A percentile compares a stretch with the other conserved stretches of the same genome.
These are phyloP conservation scores for Enteromius afrohamiltoni DNA, from an alignment of 2,797 vertebrate species.

Conservation along the genomic window DNA sequence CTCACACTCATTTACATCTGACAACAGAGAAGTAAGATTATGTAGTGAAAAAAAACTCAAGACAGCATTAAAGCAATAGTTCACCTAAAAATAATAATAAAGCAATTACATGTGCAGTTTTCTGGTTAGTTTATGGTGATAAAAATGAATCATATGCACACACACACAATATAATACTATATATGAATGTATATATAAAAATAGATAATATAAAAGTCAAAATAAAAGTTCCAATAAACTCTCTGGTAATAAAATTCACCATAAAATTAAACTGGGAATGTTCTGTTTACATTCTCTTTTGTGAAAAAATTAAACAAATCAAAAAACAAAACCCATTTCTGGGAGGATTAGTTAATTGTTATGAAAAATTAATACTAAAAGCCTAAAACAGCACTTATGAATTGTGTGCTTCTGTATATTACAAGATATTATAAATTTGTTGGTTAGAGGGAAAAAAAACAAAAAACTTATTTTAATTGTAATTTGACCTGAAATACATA, in stretches of 20 bases:
- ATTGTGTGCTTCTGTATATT: background rate
- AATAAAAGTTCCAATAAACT: too few species aligned
- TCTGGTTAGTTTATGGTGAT: background rate
- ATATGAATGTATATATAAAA: too few species aligned
- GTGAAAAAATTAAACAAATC: background rate
- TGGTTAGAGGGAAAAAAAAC: background rate
- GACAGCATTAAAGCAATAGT: background rate
- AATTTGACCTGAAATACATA: background rate
- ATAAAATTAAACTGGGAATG: background rate
- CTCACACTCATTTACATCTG: conserved; percentile 92
- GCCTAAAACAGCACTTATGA: background rate
- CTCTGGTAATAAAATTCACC: too few species aligned
- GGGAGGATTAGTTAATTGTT: background rate
- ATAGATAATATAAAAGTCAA: too few species aligned
- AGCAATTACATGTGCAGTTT: background rate
- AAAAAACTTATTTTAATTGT: background rate
- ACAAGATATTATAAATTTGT: background rate
- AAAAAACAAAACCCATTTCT: background rate
- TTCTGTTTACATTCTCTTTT: background rate
- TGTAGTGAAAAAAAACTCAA: too few species aligned
- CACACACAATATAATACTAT: too few species aligned
- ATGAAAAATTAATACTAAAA: background rate
- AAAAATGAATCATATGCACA: background rate
- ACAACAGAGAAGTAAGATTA: background rate
- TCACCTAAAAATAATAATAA: too few species aligned